Evolutionary conservation across 2,888 invertebrate species (phyloP).

Genomic region (Andrena camellia): DNA sequence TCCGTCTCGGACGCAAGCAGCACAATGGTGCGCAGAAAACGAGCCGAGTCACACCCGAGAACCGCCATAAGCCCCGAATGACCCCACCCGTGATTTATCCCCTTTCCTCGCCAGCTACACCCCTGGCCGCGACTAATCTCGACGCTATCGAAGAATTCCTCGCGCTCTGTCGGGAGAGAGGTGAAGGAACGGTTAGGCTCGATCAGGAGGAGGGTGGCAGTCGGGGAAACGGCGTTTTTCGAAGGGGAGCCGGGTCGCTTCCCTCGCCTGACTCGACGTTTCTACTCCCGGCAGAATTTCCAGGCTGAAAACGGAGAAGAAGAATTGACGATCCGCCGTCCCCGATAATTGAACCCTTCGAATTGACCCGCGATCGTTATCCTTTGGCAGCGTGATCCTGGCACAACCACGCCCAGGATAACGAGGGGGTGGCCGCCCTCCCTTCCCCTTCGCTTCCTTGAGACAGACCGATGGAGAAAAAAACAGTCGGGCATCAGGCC

Average conservation of each 20-base stretch:
- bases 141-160: conserved; percentile 20
- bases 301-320: not conserved
- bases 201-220: not conserved
- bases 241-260: not conserved
- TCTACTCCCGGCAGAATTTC: conserved; percentile 5
- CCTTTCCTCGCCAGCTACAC: not conserved
- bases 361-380: conserved; percentile 55
- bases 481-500: not conserved
- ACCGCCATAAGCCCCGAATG: conserved; percentile 1
- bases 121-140: conserved; percentile 20
- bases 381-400: conserved; percentile 22
- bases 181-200: conserved; percentile 1
- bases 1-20: not conserved
- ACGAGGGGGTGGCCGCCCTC: conserved; percentile 21
- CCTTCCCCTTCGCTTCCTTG: not conserved
- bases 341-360: conserved; percentile 51
- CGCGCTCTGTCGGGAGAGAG: not conserved
- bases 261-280: conserved; percentile 14
- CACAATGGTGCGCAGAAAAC: conserved; percentile 3
- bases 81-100: conserved; percentile 36
- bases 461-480: not conserved
- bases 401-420: conserved; percentile 16
- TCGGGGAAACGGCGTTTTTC: not conserved
- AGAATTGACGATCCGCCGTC: conserved; percentile 24
- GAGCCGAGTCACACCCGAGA: not conserved